Evolutionary conservation across 2,113 vertebrate genomes (phyloP).

Genomic region (Calcarius ornatus): DNA sequence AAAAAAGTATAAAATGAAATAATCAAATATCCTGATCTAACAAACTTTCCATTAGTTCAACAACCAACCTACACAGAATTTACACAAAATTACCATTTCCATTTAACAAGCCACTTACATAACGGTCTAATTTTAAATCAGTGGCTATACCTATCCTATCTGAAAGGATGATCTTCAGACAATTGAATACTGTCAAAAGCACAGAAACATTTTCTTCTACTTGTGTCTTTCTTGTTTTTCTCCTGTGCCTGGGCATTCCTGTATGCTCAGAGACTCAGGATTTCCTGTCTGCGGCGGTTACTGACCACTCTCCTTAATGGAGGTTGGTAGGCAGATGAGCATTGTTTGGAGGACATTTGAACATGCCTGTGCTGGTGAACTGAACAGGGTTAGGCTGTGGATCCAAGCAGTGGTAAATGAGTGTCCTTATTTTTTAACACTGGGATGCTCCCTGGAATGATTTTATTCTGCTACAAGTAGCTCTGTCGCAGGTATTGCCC

Average conservation of each 20-base stretch:
- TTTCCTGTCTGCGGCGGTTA: neutral
- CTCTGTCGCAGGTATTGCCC: neutral
- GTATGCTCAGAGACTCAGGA: neutral
- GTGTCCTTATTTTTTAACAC: neutral
- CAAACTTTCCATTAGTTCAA: neutral
- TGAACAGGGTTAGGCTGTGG: neutral
- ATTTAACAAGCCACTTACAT: neutral
- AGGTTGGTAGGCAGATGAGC: neutral
- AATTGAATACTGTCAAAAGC: neutral
- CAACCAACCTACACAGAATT: neutral
- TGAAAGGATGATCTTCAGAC: neutral
- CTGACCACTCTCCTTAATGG: neutral
- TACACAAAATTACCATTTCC: neutral
- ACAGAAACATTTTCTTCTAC: neutral
- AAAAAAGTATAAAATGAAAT: neutral
- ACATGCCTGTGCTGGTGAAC: neutral
- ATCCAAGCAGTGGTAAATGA: neutral
- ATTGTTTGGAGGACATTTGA: neutral
- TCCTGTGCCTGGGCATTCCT: neutral
- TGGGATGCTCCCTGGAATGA: neutral
- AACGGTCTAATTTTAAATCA: neutral
- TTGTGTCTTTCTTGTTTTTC: neutral
- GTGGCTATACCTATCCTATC: neutral
- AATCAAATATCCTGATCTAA: neutral
- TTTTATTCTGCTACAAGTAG: neutral